Conservation (phyloP, 2,113 vertebrate species). For the Centropus unirufus region DNA sequence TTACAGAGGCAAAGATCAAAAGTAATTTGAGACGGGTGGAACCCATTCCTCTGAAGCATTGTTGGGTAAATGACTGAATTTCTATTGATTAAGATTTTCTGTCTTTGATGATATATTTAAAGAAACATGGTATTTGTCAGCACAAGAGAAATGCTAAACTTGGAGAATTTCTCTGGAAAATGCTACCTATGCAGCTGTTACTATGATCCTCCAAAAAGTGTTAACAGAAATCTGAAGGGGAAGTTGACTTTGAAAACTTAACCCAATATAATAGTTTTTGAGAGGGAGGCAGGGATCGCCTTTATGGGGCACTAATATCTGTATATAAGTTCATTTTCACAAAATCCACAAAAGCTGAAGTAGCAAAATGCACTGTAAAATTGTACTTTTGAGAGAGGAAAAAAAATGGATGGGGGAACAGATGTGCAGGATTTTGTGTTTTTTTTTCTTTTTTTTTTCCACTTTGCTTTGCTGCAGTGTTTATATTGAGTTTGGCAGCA, state of each 20-base stretch:
- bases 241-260: slow-evolving; percentile 33
- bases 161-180: not conserved
- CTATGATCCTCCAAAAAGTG: not conserved
- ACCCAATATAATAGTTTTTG: not conserved
- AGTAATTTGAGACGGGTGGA: not conserved
- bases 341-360: slow-evolving; percentile 38
- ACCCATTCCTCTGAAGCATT: not conserved
- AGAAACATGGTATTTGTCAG: not conserved
- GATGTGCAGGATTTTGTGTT: not conserved
- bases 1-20: not conserved
- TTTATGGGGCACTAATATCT: not conserved
- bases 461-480: slow-evolving; percentile 15
- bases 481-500: slow-evolving; percentile 55
- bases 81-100: not conserved
- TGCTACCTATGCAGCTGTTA: not conserved
- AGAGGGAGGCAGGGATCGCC: not conserved
- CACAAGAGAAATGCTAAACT: not conserved
- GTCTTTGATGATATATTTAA: not conserved
- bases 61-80: not conserved
- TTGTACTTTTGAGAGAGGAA: not conserved
- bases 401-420: no score
- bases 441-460: not conserved
- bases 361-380: not conserved
- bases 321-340: not conserved
- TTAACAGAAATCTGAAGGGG: not conserved